Conservation (phyloP, 2,797 vertebrate species). For the Trachurus trachurus region DNA sequence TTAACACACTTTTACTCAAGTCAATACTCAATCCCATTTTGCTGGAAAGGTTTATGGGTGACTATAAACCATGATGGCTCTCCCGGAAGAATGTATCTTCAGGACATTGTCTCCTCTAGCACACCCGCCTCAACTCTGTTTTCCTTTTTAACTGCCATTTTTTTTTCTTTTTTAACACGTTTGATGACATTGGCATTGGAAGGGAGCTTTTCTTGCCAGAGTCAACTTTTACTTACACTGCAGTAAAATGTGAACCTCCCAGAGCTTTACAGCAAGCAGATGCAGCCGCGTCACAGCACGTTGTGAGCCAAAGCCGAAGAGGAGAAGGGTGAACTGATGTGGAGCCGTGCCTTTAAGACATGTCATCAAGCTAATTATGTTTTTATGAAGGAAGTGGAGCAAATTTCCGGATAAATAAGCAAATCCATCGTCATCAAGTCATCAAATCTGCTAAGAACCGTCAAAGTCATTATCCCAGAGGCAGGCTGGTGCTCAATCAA, state of each 20-base stretch:
- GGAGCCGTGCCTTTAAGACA: constrained; percentile 68
- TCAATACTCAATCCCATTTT: constrained; percentile 83
- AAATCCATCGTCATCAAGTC: constrained; percentile 86
- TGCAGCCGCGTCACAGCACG: constrained; percentile 12
- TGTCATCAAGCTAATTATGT: constrained; percentile 79
- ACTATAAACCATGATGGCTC: constrained; percentile 79
- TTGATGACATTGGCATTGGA: constrained; percentile 58
- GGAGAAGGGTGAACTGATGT: constrained; percentile 6
- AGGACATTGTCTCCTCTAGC: constrained; percentile 71
- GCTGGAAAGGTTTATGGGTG: constrained; percentile 77
- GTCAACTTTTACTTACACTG: constrained; percentile 73
- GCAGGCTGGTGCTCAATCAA: constrained; percentile 84
- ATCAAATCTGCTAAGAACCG: constrained; percentile 82
- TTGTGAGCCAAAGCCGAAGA: neutral
- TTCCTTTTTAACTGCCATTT: constrained; percentile 68
- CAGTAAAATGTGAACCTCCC: constrained; percentile 59
- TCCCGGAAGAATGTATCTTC: constrained; percentile 68
- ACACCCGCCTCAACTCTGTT: constrained; percentile 53
- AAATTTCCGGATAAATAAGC: constrained; percentile 82
- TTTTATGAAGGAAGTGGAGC: constrained; percentile 81
- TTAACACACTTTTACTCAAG: constrained; percentile 76
- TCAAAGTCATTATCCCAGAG: constrained; percentile 85
- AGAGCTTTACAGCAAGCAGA: constrained; percentile 52
- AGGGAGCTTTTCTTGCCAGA: constrained; percentile 49
- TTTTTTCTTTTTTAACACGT: constrained; percentile 45